Conservation (phyloP, 2,888 invertebrate genomes). For the Eupithecia inturbata region DNA sequence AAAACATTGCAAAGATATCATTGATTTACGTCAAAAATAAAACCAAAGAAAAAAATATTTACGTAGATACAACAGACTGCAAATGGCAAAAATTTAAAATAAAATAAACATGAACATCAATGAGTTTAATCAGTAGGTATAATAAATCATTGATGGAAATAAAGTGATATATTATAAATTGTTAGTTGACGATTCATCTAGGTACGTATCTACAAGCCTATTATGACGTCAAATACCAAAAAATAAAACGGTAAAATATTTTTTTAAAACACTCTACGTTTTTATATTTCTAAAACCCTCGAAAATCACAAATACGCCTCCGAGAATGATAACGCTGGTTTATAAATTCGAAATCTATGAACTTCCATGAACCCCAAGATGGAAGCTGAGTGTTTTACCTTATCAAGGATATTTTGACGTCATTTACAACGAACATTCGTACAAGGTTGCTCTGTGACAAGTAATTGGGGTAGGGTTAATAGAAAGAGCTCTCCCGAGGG, state of each 20-base stretch:
- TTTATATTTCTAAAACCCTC: neutral
- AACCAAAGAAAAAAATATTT: too few species aligned
- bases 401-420: slow-evolving; percentile 44
- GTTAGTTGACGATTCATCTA: neutral
- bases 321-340: slow-evolving; percentile 3
- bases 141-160: too few species aligned
- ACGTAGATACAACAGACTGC: neutral
- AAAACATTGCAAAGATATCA: neutral
- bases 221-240: too few species aligned
- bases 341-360: slow-evolving; percentile 12
- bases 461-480: slow-evolving; percentile 19
- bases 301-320: slow-evolving; percentile 4
- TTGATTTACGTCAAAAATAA: too few species aligned
- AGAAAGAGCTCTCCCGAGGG: slow-evolving; percentile 13
- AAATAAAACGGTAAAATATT: too few species aligned
- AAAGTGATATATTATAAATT: neutral
- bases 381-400: slow-evolving; percentile 37
- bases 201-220: too few species aligned
- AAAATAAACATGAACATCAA: too few species aligned
- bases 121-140: too few species aligned
- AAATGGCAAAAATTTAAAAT: neutral
- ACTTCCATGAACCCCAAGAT: slow-evolving; percentile 33
- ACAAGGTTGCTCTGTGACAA: slow-evolving; percentile 31
- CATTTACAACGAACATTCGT: slow-evolving; percentile 42
- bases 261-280: too few species aligned